Evolutionary conservation across 2,113 vertebrate species (phyloP).

Genomic region (Mormyrus lacerda): DNA sequence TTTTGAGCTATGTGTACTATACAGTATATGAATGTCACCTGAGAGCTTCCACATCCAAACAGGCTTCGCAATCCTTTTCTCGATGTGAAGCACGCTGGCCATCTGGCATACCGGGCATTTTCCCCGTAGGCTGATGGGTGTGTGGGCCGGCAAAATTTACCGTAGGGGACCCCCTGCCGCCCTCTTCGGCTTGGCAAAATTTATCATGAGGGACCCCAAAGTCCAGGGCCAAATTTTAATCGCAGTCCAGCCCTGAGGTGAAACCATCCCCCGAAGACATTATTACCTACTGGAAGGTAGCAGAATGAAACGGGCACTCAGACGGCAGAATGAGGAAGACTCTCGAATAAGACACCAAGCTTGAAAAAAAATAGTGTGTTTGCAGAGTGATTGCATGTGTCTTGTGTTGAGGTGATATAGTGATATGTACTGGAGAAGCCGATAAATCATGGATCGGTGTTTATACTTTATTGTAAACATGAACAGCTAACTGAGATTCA

Average conservation of each 20-base stretch:
- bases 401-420: neutral
- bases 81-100: neutral
- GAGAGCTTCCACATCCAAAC: neutral
- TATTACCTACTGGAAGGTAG: neutral
- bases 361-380: neutral
- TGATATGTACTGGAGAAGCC: neutral
- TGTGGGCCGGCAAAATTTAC: neutral
- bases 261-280: neutral
- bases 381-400: neutral
- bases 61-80: neutral
- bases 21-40: neutral
- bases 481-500: neutral
- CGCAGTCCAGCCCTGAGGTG: neutral
- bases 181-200: neutral
- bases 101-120: neutral
- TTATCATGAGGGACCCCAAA: neutral
- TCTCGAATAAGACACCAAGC: neutral
- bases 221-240: neutral
- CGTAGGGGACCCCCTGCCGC: neutral
- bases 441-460: neutral
- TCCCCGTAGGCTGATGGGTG: neutral
- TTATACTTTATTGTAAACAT: neutral
- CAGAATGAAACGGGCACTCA: neutral
- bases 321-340: neutral
- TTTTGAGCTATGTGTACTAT: neutral